phyloP scores from a whole-genome alignment of 2,797 vertebrate species.

The Dallia pectoralis region DNA sequence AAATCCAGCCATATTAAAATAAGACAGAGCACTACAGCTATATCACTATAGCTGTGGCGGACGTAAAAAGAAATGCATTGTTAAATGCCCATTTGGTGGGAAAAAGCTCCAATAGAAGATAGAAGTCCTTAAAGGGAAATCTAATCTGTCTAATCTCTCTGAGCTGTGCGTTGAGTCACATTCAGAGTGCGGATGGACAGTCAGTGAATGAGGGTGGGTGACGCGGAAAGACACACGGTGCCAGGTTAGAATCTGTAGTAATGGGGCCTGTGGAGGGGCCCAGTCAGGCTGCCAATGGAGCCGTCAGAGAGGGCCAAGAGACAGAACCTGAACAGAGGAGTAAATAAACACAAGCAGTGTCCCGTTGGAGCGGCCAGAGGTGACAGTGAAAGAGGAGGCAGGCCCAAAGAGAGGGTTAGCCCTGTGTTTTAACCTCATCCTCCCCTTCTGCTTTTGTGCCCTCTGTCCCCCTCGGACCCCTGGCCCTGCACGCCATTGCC shows the following conservation, averaged over 20 bases:
- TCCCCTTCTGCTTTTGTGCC: conserved; percentile 75
- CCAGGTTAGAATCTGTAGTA: not conserved
- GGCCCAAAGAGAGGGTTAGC: conserved; percentile 70
- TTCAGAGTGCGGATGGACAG: conserved; percentile 47
- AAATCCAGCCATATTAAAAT: conserved; percentile 37
- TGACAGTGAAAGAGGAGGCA: conserved; percentile 73
- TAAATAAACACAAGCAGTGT: conserved; percentile 80
- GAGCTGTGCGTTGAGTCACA: conserved; percentile 62
- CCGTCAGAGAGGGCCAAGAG: conserved; percentile 76
- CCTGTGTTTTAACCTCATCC: conserved; percentile 76
- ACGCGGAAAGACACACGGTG: not conserved
- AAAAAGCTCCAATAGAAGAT: conserved; percentile 53
- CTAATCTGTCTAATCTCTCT: conserved; percentile 67
- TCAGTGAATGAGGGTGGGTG: not conserved
- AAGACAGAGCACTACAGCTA: conserved; percentile 43
- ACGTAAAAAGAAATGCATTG: conserved; percentile 48
- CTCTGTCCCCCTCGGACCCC: conserved; percentile 52
- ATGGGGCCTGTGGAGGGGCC: not conserved
- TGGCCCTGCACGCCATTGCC: conserved; percentile 57
- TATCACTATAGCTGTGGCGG: conserved; percentile 38
- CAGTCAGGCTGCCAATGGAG: conserved; percentile 77
- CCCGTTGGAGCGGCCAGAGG: conserved; percentile 74
- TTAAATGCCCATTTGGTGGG: conserved; percentile 60
- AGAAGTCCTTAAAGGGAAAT: conserved; percentile 73
- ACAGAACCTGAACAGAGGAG: conserved; percentile 72